These are phyloP conservation scores for Manis crassicaudata DNA, from an alignment of 2,797 vertebrate genomes.

Conservation along the genomic window DNA sequence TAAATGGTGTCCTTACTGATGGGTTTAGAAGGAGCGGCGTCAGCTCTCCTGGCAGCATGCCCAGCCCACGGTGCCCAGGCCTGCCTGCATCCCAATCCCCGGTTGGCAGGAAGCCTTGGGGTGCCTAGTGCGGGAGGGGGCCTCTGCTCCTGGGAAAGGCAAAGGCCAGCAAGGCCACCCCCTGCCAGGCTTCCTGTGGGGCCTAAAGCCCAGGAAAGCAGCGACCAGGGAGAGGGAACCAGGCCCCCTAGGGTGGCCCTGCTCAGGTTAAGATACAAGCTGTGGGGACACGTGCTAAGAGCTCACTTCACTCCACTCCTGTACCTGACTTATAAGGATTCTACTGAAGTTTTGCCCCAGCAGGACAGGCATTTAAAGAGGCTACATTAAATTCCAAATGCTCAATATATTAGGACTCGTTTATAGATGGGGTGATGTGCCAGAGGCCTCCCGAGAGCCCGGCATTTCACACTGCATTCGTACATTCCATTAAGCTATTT, in stretches of 20 bases:
- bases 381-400: neutral
- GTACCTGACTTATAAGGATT: neutral
- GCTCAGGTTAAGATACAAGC: neutral
- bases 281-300: neutral
- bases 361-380: neutral
- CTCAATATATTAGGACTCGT: too few relatives aligned
- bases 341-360: neutral
- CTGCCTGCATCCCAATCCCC: neutral
- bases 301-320: neutral
- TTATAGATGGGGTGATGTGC: neutral
- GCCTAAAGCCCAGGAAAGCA: too few relatives aligned
- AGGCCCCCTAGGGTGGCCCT: neutral
- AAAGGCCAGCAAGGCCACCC: neutral
- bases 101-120: neutral
- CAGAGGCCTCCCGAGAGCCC: neutral
- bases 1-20: rapidly evolving
- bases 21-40: neutral
- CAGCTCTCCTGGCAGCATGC: neutral
- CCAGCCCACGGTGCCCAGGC: neutral
- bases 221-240: neutral
- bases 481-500: neutral
- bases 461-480: neutral
- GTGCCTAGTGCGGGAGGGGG: neutral
- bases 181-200: neutral
- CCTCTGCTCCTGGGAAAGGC: neutral